Conservation (phyloP, 2,797 vertebrate genomes). For the Hydrocynus forskahlii region DNA sequence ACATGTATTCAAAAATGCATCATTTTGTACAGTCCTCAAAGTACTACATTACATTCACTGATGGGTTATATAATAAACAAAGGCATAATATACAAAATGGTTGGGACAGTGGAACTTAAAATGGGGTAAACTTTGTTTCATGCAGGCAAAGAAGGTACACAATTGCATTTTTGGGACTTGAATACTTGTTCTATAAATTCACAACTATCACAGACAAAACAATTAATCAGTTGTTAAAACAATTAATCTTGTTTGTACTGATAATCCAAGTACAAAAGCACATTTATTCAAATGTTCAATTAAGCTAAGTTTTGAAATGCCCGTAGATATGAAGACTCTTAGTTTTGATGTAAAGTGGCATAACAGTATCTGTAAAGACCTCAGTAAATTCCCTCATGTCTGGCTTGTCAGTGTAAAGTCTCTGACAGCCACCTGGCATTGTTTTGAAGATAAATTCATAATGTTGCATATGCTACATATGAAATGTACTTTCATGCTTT, state of each 20-base stretch:
- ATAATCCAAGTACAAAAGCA: background rate
- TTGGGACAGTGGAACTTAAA: background rate
- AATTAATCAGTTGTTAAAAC: too few relatives aligned
- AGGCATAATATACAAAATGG: background rate
- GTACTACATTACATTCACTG: background rate
- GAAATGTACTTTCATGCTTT: too few relatives aligned
- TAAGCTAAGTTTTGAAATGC: background rate
- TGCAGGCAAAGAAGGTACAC: background rate
- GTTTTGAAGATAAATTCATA: background rate
- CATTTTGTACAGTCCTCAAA: background rate
- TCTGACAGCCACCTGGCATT: background rate
- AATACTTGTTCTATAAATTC: background rate
- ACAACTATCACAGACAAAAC: background rate
- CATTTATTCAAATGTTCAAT: background rate
- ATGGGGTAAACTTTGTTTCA: background rate
- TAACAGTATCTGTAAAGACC: background rate
- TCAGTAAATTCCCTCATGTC: background rate
- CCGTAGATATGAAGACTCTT: background rate
- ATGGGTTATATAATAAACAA: background rate
- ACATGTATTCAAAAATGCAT: background rate
- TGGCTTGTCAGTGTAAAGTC: background rate
- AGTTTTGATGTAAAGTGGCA: background rate
- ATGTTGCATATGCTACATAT: too few relatives aligned
- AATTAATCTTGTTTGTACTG: background rate
- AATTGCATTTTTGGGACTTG: background rate